These are phyloP conservation scores for Ptychoptera contaminata DNA, from an alignment of 2,888 invertebrate species.

Conservation along the genomic window DNA sequence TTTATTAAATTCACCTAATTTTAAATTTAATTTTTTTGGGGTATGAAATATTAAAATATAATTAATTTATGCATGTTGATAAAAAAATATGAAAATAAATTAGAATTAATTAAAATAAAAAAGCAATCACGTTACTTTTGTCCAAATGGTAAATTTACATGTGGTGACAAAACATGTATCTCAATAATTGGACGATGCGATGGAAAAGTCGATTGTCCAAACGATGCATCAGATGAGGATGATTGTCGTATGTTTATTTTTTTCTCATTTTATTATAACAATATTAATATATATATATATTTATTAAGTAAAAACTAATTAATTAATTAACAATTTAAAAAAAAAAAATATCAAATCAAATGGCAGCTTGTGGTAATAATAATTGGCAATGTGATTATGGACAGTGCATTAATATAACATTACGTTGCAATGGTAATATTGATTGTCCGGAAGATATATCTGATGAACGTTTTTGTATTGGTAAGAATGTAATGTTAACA, in stretches of 20 bases:
- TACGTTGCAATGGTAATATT: conserved; percentile 46
- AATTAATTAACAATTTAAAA: background rate
- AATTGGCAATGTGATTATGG: conserved; percentile 63
- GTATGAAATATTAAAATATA: background rate
- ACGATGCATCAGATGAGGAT: conserved; percentile 45
- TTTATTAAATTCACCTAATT: too few species aligned
- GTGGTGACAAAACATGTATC: conserved; percentile 59
- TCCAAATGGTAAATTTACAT: conserved; percentile 46
- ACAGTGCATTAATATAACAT: conserved; percentile 41
- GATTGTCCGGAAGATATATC: conserved; percentile 57
- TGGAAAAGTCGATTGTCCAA: conserved; percentile 52
- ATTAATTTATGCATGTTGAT: background rate
- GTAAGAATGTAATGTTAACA: conserved; percentile 16
- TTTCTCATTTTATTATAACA: conserved; percentile 1
- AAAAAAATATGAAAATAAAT: conserved; percentile 14
- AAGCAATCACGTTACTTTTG: conserved; percentile 25
- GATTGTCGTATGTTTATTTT: conserved; percentile 40
- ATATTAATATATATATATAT: background rate
- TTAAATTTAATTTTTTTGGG: too few species aligned
- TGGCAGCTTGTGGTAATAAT: conserved; percentile 49
- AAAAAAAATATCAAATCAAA: background rate
- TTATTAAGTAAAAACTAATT: background rate
- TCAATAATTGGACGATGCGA: conserved; percentile 53
- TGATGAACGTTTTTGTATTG: conserved; percentile 54
- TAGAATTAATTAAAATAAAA: conserved; percentile 8